These are phyloP conservation scores for Paramuricea clavata DNA, from an alignment of 92 coral and sea anemone genomes.

Conservation along the genomic window DNA sequence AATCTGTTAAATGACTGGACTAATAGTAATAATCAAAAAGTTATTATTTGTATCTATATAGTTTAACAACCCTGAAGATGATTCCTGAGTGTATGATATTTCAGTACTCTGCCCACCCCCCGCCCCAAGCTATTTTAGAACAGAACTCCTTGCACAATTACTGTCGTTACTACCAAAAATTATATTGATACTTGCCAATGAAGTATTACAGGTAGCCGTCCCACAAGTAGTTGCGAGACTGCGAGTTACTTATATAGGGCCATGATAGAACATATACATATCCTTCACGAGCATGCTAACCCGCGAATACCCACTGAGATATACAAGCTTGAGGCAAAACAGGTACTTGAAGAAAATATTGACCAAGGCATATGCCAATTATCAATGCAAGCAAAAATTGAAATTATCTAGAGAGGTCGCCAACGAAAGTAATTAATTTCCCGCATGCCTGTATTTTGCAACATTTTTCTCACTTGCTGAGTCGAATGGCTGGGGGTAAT, in stretches of 20 bases:
- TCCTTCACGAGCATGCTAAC: too few species aligned
- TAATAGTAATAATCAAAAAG: not conserved
- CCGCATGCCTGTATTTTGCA: slow-evolving; percentile 25
- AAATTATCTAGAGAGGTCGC: not conserved
- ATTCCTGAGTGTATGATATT: too few species aligned
- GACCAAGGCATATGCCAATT: not conserved
- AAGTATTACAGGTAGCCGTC: too few species aligned
- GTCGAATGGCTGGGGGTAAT: slow-evolving; percentile 29
- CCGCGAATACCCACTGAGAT: not conserved
- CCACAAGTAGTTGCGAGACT: too few species aligned
- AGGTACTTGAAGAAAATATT: not conserved
- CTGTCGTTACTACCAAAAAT: too few species aligned
- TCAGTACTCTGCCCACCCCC: too few species aligned
- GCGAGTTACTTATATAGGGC: too few species aligned
- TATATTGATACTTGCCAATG: too few species aligned
- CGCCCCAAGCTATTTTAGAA: too few species aligned
- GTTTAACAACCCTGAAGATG: not conserved
- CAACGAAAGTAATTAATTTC: slow-evolving; percentile 8
- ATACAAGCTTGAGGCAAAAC: not conserved
- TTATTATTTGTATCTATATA: not conserved
- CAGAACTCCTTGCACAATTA: too few species aligned
- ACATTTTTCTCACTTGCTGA: slow-evolving; percentile 14
- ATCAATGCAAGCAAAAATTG: too few species aligned
- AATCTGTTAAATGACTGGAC: not conserved
- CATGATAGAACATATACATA: too few species aligned